Percentiles rank a stretch among this genome's conserved stretches.
phyloP scores from a whole-genome alignment of 1,140 invertebrate genomes.

The Sycophaga agraensis region DNA sequence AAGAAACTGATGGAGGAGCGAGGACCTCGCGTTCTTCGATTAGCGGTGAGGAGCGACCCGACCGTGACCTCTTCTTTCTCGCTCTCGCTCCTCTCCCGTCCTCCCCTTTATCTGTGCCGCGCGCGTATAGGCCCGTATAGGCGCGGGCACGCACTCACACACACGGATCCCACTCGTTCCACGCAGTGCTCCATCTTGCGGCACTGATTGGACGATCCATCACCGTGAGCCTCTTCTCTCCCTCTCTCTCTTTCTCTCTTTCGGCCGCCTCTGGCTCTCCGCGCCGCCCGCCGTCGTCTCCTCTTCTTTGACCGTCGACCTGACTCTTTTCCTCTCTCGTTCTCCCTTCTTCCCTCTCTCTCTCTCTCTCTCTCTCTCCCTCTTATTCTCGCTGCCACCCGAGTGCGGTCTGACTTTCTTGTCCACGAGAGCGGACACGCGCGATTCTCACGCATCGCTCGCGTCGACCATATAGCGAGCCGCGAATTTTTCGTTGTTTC shows the following conservation, averaged over 20 bases:
- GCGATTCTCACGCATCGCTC: conserved; percentile 36
- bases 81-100: neutral
- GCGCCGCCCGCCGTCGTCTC: conserved; percentile 27
- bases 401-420: conserved; percentile 3
- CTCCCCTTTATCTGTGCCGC: neutral
- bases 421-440: conserved; percentile 40
- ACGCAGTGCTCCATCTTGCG: conserved; percentile 56
- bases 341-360: conserved; percentile 34
- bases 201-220: conserved; percentile 63
- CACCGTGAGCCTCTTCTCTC: conserved; percentile 44
- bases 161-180: conserved; percentile 35
- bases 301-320: conserved; percentile 15
- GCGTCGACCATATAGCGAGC: no score
- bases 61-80: conserved; percentile 52
- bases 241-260: conserved; percentile 13
- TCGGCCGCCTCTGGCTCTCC: neutral
- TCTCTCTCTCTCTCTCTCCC: conserved; percentile 23
- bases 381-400: no score
- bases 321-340: no score
- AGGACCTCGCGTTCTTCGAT: conserved; percentile 52
- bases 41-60: conserved; percentile 56
- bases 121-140: conserved; percentile 43
- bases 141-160: conserved; percentile 30
- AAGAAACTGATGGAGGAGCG: no score
- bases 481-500: conserved; percentile 22